Percentiles rank a stretch among this genome's conserved stretches.
phyloP scores from a whole-genome alignment of 2,888 invertebrate genomes.

The Spodoptera exigua region DNA sequence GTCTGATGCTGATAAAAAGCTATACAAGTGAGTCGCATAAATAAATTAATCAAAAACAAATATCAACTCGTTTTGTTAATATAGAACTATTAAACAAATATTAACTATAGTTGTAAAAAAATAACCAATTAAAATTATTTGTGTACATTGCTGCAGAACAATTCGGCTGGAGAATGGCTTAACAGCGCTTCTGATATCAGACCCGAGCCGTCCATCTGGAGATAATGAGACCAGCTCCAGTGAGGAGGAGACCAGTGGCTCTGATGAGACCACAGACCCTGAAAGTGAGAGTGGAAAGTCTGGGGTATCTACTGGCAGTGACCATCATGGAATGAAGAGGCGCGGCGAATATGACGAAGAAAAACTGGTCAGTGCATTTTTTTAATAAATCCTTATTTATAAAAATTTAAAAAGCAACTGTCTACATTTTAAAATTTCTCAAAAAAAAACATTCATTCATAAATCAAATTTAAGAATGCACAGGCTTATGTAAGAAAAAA shows the following conservation, averaged over 20 bases:
- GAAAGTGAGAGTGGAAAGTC: constrained; percentile 85
- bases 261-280: constrained; percentile 72
- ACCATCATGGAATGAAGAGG: constrained; percentile 73
- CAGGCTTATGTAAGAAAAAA: neutral
- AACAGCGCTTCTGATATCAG: constrained; percentile 92
- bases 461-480: neutral
- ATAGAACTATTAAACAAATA: neutral
- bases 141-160: constrained; percentile 50
- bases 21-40: constrained; percentile 90
- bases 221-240: constrained; percentile 70
- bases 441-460: neutral
- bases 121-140: constrained; percentile 20
- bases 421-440: neutral
- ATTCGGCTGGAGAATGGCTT: constrained; percentile 91
- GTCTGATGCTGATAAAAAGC: constrained; percentile 93
- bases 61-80: neutral
- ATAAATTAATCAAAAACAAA: neutral
- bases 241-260: constrained; percentile 76
- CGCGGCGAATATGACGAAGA: constrained; percentile 81
- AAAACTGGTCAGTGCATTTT: constrained; percentile 77
- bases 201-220: constrained; percentile 79
- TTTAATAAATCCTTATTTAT: no score
- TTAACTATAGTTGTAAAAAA: neutral
- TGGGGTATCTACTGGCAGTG: constrained; percentile 74
- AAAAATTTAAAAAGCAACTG: neutral